Evolutionary conservation across 2,113 vertebrate species (phyloP).

Genomic region (Ginglymostoma cirratum): DNA sequence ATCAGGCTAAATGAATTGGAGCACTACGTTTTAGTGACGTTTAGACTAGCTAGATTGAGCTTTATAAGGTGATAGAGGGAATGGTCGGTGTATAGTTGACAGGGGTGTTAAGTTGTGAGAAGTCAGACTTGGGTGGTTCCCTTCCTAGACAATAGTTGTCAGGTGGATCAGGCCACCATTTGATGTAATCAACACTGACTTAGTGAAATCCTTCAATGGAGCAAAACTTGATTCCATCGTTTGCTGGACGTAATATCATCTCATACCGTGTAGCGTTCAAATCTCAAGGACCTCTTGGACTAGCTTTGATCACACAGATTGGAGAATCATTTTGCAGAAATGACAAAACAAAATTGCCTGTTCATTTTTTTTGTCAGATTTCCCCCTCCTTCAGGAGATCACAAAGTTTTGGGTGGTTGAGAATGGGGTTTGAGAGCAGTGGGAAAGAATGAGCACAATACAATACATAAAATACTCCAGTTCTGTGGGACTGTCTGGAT

Average conservation of each 20-base stretch:
- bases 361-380: neutral
- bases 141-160: neutral
- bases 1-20: neutral
- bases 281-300: neutral
- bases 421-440: no score
- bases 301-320: neutral
- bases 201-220: neutral
- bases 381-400: neutral
- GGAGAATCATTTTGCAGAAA: neutral
- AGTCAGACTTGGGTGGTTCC: neutral
- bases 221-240: neutral
- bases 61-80: neutral
- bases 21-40: neutral
- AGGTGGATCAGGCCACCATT: neutral
- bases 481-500: neutral
- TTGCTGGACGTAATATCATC: neutral
- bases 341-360: neutral
- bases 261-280: neutral
- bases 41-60: neutral
- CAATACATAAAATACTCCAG: neutral
- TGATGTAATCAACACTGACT: neutral
- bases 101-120: neutral
- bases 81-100: no score
- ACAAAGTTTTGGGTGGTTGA: neutral
- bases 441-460: neutral